These are phyloP conservation scores for Lucilia sericata DNA, from an alignment of 1,140 invertebrate genomes.

Conservation along the genomic window DNA sequence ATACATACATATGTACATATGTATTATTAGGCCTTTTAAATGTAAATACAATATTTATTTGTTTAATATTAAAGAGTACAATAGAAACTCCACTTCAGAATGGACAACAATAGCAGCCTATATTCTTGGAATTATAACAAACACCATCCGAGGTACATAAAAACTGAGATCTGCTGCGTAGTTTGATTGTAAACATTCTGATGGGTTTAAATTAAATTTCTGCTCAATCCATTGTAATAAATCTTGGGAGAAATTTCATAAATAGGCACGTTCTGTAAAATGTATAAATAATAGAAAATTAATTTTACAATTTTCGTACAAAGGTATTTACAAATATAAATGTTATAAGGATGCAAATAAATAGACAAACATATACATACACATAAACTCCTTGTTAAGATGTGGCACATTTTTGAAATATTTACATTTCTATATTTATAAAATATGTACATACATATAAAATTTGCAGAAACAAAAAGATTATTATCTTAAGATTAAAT, in stretches of 20 bases:
- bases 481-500: neutral
- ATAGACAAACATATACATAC: too few species aligned
- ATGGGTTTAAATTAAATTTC: constrained; percentile 29
- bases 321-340: neutral
- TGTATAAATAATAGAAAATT: constrained; percentile 26
- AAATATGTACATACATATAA: neutral
- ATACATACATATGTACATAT: too few species aligned
- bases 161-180: neutral
- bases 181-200: constrained; percentile 17
- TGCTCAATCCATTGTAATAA: constrained; percentile 26
- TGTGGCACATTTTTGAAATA: too few species aligned
- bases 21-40: too few species aligned
- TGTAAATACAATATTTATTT: too few species aligned
- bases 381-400: too few species aligned
- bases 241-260: neutral
- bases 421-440: neutral
- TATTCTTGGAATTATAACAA: neutral
- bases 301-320: neutral
- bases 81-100: neutral
- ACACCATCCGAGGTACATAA: constrained; percentile 19
- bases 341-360: neutral
- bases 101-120: constrained; percentile 38
- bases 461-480: neutral
- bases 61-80: too few species aligned
- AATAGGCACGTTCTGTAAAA: constrained; percentile 33